Evolutionary conservation across 2,888 invertebrate genomes (phyloP).

Genomic region (Cryptocheilus praepositus): DNA sequence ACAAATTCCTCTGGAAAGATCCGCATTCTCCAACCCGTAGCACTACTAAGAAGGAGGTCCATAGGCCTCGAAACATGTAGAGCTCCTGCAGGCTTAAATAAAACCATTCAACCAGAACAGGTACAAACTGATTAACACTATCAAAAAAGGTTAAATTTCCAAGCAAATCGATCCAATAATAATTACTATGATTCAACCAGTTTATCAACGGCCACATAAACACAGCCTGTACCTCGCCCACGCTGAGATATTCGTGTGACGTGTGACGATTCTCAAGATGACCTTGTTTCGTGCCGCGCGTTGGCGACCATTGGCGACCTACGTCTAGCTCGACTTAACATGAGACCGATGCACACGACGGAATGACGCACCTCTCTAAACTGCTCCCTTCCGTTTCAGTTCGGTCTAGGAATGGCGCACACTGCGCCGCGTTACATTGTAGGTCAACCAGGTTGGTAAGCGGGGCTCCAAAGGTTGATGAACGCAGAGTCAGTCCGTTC

Average conservation of each 20-base stretch:
- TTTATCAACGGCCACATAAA: too few species aligned
- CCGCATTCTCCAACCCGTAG: too few species aligned
- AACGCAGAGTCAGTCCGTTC: constrained; percentile 25
- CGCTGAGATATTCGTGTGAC: constrained; percentile 1
- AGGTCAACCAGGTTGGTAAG: constrained; percentile 46
- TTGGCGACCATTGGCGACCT: constrained; percentile 17
- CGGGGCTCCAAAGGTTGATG: constrained; percentile 42
- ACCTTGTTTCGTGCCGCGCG: constrained; percentile 13
- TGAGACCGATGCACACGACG: constrained; percentile 2
- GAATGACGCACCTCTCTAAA: constrained; percentile 18
- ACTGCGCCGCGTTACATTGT: constrained; percentile 37
- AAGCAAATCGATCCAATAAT: too few species aligned
- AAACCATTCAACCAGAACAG: too few species aligned
- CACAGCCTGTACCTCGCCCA: not conserved
- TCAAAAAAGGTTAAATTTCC: too few species aligned
- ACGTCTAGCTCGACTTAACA: constrained; percentile 28
- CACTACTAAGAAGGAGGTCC: too few species aligned
- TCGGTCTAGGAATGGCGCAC: constrained; percentile 16
- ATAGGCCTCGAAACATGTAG: too few species aligned
- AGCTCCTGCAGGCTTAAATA: too few species aligned
- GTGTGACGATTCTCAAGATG: not conserved
- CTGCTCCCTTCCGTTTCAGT: constrained; percentile 16
- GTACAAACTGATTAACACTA: too few species aligned
- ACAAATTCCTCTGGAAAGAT: too few species aligned
- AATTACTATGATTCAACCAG: not conserved